Evolutionary conservation across 2,888 invertebrate genomes (phyloP).

Genomic region (Timema cristinae): DNA sequence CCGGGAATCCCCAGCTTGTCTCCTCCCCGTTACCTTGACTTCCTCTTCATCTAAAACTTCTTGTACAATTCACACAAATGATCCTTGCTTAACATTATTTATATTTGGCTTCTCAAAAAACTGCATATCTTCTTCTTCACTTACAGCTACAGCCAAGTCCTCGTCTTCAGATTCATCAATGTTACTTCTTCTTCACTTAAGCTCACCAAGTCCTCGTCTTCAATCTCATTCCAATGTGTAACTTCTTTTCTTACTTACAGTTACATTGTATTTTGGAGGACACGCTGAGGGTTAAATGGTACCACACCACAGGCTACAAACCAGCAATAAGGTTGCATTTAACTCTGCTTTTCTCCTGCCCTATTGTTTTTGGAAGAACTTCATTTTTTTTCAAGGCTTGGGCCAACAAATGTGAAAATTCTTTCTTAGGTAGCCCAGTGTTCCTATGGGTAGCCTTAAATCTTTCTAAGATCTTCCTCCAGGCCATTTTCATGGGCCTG

Average conservation of each 20-base stretch:
- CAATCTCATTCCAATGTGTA: too few relatives aligned
- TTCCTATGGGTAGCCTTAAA: neutral
- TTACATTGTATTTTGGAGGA: neutral
- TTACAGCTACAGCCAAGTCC: too few relatives aligned
- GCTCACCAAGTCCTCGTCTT: too few relatives aligned
- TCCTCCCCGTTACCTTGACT: too few relatives aligned
- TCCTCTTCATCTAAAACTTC: neutral
- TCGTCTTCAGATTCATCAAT: too few relatives aligned
- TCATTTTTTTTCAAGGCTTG: neutral
- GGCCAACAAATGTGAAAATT: neutral
- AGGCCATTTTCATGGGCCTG: neutral
- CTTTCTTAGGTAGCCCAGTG: neutral
- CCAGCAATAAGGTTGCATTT: neutral
- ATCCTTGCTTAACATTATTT: too few relatives aligned
- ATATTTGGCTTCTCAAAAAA: too few relatives aligned
- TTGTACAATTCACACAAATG: too few relatives aligned
- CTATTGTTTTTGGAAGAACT: neutral
- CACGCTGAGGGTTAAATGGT: neutral
- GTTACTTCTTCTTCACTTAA: too few relatives aligned
- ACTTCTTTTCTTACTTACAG: too few relatives aligned
- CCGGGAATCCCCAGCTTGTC: neutral
- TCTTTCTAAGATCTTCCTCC: conserved; percentile 2
- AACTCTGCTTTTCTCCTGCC: neutral
- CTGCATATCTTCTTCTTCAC: too few relatives aligned
- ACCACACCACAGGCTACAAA: neutral